A percentile compares a stretch with the other conserved stretches of the same genome.
Evolutionary conservation across 2,113 vertebrate species (phyloP).

Genomic region (Channa maculata): DNA sequence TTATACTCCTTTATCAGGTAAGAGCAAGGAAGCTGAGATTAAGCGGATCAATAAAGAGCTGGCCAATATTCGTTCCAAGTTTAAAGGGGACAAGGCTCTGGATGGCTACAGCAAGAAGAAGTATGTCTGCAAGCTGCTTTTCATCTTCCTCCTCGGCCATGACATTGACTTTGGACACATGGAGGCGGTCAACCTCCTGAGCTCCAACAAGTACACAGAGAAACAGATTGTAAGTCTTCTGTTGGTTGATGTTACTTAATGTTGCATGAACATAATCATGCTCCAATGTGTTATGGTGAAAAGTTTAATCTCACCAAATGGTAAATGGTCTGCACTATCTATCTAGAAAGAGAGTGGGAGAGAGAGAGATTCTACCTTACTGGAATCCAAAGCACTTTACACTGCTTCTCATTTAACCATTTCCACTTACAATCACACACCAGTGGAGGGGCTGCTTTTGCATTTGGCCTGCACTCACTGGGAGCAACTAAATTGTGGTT

Average conservation of each 20-base stretch:
- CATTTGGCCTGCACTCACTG: no score
- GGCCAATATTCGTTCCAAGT: constrained; percentile 95
- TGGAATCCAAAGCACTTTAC: no score
- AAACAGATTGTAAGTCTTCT: constrained; percentile 91
- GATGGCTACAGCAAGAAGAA: constrained; percentile 97
- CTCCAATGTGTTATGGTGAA: not conserved
- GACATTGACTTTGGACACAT: constrained; percentile 97
- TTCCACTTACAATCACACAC: no score
- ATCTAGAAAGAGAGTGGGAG: no score
- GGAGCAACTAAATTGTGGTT: no score
- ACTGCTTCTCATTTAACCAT: no score
- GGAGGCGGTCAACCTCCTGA: constrained; percentile 94
- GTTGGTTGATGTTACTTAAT: not conserved
- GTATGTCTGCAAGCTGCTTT: constrained; percentile 94
- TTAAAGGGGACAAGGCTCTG: constrained; percentile 95
- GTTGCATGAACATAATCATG: no score
- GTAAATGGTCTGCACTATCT: no score
- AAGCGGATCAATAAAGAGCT: constrained; percentile 95
- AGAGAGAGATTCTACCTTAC: no score
- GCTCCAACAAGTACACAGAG: constrained; percentile 96
- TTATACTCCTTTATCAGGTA: constrained; percentile 79
- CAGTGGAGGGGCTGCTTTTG: no score
- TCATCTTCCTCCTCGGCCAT: constrained; percentile 94
- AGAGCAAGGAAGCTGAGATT: constrained; percentile 95
- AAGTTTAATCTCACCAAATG: no score